Evolutionary conservation across 1,140 invertebrate species (phyloP), one percentile per base, ranked within the genome.

Genomic region (Armadillidium nasatum): DNA sequence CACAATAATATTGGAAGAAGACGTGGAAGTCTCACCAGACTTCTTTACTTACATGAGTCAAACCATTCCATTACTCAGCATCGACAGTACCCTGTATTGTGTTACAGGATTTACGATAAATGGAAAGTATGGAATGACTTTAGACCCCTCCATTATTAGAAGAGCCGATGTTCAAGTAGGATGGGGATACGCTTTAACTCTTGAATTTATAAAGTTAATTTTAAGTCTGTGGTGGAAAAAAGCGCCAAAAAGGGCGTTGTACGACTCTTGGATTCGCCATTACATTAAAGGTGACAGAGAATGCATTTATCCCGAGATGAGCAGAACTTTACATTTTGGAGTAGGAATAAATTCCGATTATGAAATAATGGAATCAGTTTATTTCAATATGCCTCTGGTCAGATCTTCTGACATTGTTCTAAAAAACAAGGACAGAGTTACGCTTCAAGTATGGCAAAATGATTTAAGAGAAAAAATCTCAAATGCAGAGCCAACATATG

Each of bases 141-240:
- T 19, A 3, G 43, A 44, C 11, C n/a, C 21, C 1, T 43, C 43
- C 19, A 45, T 19, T 19, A 43, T 72, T 9, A 19, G 7, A 45
- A 72, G 71, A 44, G 71, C 19, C 7, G 71, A 72, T 72, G 46
- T 44, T 43, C 71, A 72, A 72, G 71, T 72, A 10, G 71, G 71
- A 11, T 72, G 71, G 71, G 71, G 71, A 19, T 72, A 72, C 10
- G 71, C 71, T 15, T 3, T 60, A 19, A 60, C 50, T 60, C 11
- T 60, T 3, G 19, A 60, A 7, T 60, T 60, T 19, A 19, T 60
- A 15, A 19, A 13, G 7, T 13, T 15, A 3, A 19, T 19, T 19
- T 60, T 60, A 60, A 13, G 11, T 19, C 3, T 15, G 19, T 60
- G 50, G 50, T 33, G 33, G 33, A 33, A 33, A 33, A 33, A 33